These are phyloP conservation scores for Temnothorax nylanderi DNA, from an alignment of 1,140 invertebrate genomes.

Conservation along the genomic window DNA sequence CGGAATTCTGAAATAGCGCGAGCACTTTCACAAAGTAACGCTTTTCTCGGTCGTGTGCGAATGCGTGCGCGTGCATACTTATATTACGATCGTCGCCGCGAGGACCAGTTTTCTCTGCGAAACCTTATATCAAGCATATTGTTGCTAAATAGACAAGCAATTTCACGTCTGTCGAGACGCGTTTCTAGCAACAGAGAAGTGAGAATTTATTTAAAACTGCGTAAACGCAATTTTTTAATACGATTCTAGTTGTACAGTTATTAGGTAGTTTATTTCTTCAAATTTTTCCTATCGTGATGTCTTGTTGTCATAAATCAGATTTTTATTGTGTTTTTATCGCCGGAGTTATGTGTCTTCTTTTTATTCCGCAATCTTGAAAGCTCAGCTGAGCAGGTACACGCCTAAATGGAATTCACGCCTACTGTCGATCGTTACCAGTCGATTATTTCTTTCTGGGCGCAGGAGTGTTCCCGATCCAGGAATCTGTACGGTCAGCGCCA, in stretches of 20 bases:
- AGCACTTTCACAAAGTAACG: constrained; percentile 40
- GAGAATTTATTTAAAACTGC: background rate
- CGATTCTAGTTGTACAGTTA: too few relatives aligned
- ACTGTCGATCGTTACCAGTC: constrained; percentile 25
- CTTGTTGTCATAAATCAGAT: background rate
- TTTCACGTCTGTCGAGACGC: background rate
- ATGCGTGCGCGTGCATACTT: background rate
- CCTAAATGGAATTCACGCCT: background rate
- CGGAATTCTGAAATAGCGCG: constrained; percentile 30
- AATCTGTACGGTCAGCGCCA: constrained; percentile 13
- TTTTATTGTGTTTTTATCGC: background rate
- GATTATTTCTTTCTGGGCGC: constrained; percentile 14
- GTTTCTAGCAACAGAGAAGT: background rate
- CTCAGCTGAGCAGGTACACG: constrained; percentile 2
- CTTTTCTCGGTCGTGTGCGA: constrained; percentile 16
- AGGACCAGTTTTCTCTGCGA: constrained; percentile 40
- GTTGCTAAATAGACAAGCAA: constrained; percentile 5
- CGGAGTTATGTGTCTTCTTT: background rate
- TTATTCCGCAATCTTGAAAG: background rate
- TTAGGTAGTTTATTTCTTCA: background rate
- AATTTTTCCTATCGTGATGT: background rate
- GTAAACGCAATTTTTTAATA: background rate
- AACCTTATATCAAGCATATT: background rate
- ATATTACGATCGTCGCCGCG: constrained; percentile 9
- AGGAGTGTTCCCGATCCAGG: constrained; percentile 14